Evolutionary conservation across 2,888 invertebrate genomes (phyloP), one percentile per base, ranked within the genome.

Genomic region (Tetropium fuscum): DNA sequence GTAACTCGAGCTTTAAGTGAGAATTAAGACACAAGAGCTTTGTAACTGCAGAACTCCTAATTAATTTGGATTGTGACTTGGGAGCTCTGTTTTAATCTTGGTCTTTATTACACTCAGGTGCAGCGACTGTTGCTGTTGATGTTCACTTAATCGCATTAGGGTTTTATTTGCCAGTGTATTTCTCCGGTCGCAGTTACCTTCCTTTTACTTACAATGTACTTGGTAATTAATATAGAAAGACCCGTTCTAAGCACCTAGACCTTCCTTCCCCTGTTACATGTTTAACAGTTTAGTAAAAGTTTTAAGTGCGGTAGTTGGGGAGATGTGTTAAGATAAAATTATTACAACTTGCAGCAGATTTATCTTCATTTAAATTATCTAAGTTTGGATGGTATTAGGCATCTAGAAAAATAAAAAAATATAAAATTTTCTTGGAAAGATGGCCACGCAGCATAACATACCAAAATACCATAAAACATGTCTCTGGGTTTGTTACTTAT

Each of bases 31-130:
- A 70, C 69, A 64, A 58, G 66, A 65, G 71, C 72, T 74, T 70
- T 64, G 69, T 68, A 69, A 70, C 67, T 70, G 67, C 70, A 69
- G 60, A 70, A 69, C 63, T 71, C 61, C 69, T 74, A 74, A 74
- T 74, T 73, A 73, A 74, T 74, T 74, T 68, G 66, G 66, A 70
- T 72, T 73, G 68, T 62, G 67, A 68, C 69, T 72, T 45, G 69
- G 63, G 61, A 70, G 68, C 69, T 68, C 61, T 68, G 71, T 72
- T 70, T 70, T 72, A 70, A 71, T 71, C 68, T 70, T 59, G 58
- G 64, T 71, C 69, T 68, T 70, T 66, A 71, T 72, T 72, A 70
- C 53, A 45, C 57, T 55, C 60, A 60, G 67, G 69, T 70, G 72
- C 69, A 66, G 66, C 67, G 67, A 68, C 68, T 66, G 64, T 64